Evolutionary conservation across 2,797 vertebrate species (phyloP).

Genomic region (Pantherophis alleghaniensis): DNA sequence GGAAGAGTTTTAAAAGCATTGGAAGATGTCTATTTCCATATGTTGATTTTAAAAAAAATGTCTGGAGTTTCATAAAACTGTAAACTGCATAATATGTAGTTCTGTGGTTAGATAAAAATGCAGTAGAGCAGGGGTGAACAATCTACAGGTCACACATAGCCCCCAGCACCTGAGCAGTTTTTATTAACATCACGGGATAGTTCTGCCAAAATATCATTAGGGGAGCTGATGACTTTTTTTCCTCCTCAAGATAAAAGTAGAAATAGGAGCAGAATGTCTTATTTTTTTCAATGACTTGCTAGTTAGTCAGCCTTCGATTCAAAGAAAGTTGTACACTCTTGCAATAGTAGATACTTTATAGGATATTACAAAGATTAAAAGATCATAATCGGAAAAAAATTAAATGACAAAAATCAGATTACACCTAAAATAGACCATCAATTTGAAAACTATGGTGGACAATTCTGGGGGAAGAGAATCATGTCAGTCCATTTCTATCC

Average conservation of each 20-base stretch:
- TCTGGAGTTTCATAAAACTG: slow-evolving; percentile 1
- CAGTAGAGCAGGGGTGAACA: neutral
- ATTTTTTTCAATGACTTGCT: neutral
- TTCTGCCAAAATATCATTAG: neutral
- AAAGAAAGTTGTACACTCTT: neutral
- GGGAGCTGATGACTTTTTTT: no score
- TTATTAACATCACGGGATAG: neutral
- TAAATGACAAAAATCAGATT: slow-evolving; percentile 6
- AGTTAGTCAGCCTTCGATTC: neutral
- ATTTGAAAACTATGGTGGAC: neutral
- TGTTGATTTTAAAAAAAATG: slow-evolving; percentile 40
- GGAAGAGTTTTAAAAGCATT: slow-evolving; percentile 39
- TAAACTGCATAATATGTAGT: neutral
- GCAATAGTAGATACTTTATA: neutral
- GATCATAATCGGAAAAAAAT: slow-evolving; percentile 1
- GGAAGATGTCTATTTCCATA: slow-evolving; percentile 38
- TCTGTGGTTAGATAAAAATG: slow-evolving; percentile 12
- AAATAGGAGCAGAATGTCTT: neutral
- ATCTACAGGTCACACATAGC: neutral
- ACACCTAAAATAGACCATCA: neutral
- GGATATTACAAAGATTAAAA: slow-evolving; percentile 10
- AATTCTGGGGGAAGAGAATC: neutral
- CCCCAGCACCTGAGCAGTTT: neutral
- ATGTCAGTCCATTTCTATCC: neutral
- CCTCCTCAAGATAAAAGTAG: neutral